phyloP scores from a whole-genome alignment of 2,797 vertebrate species.

The Cuniculus paca region DNA sequence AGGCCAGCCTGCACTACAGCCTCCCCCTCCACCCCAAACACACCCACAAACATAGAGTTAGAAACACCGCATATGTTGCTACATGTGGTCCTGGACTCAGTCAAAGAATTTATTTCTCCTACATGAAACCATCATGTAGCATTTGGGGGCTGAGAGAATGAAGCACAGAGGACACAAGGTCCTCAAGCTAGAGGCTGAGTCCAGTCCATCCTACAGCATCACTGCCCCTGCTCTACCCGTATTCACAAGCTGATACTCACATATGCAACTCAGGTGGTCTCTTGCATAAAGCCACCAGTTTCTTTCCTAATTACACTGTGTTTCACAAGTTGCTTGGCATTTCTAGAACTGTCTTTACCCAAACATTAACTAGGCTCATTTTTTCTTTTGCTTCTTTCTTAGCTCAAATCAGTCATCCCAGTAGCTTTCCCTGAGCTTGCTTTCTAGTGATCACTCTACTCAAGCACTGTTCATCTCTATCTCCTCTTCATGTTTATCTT shows the following conservation, averaged over 20 bases:
- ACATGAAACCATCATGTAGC: not conserved
- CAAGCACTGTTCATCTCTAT: not conserved
- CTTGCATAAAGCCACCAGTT: not conserved
- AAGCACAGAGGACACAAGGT: not conserved
- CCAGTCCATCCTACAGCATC: not conserved
- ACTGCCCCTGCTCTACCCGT: too few species aligned
- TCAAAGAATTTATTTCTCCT: not conserved
- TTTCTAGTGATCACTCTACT: not conserved
- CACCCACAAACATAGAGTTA: not conserved
- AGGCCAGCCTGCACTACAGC: not conserved
- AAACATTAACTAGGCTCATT: not conserved
- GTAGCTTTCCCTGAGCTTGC: not conserved
- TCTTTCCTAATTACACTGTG: not conserved
- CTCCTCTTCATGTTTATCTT: not conserved
- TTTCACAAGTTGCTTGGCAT: not conserved
- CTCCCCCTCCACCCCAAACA: not conserved
- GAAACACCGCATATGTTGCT: not conserved
- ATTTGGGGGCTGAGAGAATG: not conserved
- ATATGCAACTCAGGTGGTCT: not conserved
- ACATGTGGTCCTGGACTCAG: not conserved
- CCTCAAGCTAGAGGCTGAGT: not conserved
- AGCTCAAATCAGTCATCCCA: not conserved
- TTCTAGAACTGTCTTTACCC: constrained; percentile 6
- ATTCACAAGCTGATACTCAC: not conserved
- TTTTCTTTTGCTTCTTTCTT: not conserved